Conservation (phyloP, 2,113 vertebrate genomes). For the Vanacampus margaritifer region DNA sequence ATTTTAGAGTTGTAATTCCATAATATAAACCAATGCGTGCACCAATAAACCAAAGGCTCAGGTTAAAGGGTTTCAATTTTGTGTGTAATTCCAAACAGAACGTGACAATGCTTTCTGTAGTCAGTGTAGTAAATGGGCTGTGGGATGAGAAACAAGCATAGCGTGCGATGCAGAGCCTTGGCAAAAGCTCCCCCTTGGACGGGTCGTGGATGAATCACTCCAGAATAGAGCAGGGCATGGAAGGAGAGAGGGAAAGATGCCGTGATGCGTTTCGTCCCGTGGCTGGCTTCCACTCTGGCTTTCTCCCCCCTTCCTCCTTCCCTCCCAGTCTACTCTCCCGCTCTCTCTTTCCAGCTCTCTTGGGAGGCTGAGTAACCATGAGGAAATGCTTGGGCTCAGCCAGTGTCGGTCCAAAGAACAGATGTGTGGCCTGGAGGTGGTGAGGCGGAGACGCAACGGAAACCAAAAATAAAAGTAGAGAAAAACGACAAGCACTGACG, state of each 20-base stretch:
- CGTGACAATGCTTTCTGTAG: conserved; percentile 5
- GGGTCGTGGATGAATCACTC: conserved; percentile 69
- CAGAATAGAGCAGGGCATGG: conserved; percentile 54
- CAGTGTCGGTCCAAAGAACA: conserved; percentile 64
- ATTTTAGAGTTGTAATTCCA: conserved; percentile 22
- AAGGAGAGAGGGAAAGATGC: conserved; percentile 55
- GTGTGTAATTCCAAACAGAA: conserved; percentile 25
- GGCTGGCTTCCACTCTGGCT: conserved; percentile 54
- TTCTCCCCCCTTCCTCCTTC: conserved; percentile 17
- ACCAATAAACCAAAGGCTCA: conserved; percentile 38
- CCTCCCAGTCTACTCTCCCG: conserved; percentile 5
- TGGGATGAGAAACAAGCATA: conserved; percentile 57
- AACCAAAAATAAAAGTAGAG: conserved; percentile 66
- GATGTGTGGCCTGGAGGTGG: conserved; percentile 72
- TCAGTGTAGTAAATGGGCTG: conserved; percentile 53
- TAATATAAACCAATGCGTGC: conserved; percentile 24
- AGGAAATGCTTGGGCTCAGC: conserved; percentile 69
- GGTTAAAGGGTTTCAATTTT: conserved; percentile 25
- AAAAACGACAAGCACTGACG: conserved; percentile 58
- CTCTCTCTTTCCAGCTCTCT: conserved; percentile 51
- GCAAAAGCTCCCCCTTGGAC: conserved; percentile 60
- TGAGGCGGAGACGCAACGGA: conserved; percentile 66
- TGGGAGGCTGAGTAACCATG: conserved; percentile 68
- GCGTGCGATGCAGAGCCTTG: conserved; percentile 65
- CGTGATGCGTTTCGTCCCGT: conserved; percentile 65